These are phyloP conservation scores for Zhuqinia jingwanae DNA, from an alignment of 2,888 invertebrate genomes.

Conservation along the genomic window DNA sequence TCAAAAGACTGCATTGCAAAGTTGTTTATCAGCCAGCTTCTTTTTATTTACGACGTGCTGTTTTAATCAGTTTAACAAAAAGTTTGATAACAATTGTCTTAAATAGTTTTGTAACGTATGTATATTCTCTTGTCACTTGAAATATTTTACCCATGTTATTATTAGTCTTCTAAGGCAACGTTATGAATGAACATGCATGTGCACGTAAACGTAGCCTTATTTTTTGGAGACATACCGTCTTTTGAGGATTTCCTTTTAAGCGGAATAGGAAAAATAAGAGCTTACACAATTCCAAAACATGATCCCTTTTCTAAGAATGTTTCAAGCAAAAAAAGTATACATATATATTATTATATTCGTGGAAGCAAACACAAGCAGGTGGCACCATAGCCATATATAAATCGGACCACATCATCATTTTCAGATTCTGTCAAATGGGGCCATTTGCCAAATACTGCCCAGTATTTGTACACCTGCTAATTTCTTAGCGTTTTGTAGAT, in stretches of 20 bases:
- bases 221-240: constrained; percentile 42
- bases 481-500: constrained; percentile 6
- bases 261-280: neutral
- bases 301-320: neutral
- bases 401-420: constrained; percentile 12
- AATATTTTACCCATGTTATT: neutral
- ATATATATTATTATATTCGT: neutral
- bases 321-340: neutral
- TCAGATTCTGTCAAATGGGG: neutral
- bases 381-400: neutral
- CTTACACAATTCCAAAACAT: neutral
- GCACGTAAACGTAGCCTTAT: neutral
- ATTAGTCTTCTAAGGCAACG: neutral
- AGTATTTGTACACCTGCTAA: neutral
- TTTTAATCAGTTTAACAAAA: neutral
- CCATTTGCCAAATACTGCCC: neutral
- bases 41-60: neutral
- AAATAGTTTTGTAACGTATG: neutral
- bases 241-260: constrained; percentile 44
- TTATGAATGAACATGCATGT: neutral
- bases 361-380: neutral
- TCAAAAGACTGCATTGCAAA: too few relatives aligned
- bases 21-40: too few relatives aligned
- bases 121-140: neutral
- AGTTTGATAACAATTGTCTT: neutral